A percentile compares a stretch with the other conserved stretches of the same genome.
These are phyloP conservation scores for Sepioteuthis lessoniana DNA, from an alignment of 2,888 invertebrate genomes.

Conservation along the genomic window DNA sequence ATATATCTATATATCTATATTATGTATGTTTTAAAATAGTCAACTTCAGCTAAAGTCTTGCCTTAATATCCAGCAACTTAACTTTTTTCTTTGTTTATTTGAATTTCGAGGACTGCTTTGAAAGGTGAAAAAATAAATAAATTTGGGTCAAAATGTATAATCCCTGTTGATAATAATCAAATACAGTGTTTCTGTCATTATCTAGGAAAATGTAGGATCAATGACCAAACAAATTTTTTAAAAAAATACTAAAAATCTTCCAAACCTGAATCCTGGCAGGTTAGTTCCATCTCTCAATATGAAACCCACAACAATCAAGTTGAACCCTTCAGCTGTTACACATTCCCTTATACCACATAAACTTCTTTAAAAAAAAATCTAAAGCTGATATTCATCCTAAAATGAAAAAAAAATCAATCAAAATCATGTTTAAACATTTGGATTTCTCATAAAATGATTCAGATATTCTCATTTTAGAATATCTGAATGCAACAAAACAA, in stretches of 20 bases:
- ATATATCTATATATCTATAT: neutral
- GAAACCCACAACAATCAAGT: conserved; percentile 12
- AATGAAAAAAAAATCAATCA: conserved; percentile 16
- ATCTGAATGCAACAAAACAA: conserved; percentile 2
- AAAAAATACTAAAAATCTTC: neutral
- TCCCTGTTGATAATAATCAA: conserved; percentile 16
- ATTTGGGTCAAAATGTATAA: conserved; percentile 33
- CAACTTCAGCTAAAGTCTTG: conserved; percentile 16
- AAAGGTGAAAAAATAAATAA: conserved; percentile 15
- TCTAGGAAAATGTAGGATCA: neutral
- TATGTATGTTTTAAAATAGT: neutral
- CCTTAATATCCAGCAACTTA: neutral
- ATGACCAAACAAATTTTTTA: conserved; percentile 3
- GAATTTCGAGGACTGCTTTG: conserved; percentile 24
- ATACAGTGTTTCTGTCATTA: conserved; percentile 33
- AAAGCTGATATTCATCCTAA: conserved; percentile 9
- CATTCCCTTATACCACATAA: neutral
- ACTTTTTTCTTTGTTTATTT: neutral
- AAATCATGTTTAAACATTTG: neutral
- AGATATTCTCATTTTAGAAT: neutral
- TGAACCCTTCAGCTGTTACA: conserved; percentile 5
- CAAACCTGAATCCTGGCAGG: conserved; percentile 18
- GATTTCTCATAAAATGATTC: conserved; percentile 23
- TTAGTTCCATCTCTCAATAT: neutral
- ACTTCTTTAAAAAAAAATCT: neutral